Conservation (phyloP, 2,797 vertebrate genomes). For the Decapterus maruadsi region DNA sequence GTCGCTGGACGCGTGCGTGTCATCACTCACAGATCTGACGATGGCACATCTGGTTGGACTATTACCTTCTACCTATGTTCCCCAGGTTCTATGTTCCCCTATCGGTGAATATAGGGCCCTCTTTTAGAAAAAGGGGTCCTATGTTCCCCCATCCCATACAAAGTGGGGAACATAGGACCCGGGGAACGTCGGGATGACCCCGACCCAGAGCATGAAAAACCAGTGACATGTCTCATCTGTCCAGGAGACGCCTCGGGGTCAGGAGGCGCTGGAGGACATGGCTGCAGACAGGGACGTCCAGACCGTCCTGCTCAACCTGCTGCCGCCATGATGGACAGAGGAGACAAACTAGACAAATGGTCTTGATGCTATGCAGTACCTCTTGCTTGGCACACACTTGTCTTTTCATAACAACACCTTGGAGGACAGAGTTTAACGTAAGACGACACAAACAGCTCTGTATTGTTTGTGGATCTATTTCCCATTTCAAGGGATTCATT, state of each 20-base stretch:
- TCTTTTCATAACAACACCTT: slow-evolving; percentile 35
- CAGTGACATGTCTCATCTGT: background rate
- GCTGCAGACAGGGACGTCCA: background rate
- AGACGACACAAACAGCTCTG: slow-evolving; percentile 10
- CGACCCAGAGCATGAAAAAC: too few species aligned
- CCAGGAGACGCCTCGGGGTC: too few species aligned
- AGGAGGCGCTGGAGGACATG: background rate
- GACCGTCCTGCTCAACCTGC: background rate
- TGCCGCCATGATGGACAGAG: background rate
- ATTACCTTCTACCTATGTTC: too few species aligned
- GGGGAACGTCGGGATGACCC: too few species aligned
- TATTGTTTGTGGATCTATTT: slow-evolving; percentile 24
- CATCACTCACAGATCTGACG: background rate
- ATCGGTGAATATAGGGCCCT: too few species aligned
- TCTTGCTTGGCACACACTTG: background rate
- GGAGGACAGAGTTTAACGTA: slow-evolving; percentile 19
- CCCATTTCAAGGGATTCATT: slow-evolving; percentile 37
- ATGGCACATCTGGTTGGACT: too few species aligned
- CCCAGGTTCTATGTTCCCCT: too few species aligned
- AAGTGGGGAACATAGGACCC: too few species aligned
- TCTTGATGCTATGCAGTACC: background rate
- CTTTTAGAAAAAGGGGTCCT: too few species aligned
- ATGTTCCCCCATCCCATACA: too few species aligned
- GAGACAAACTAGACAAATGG: background rate
- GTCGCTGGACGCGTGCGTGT: background rate